Evolutionary conservation across 2,888 invertebrate species (phyloP).

Genomic region (Blomia tropicalis): DNA sequence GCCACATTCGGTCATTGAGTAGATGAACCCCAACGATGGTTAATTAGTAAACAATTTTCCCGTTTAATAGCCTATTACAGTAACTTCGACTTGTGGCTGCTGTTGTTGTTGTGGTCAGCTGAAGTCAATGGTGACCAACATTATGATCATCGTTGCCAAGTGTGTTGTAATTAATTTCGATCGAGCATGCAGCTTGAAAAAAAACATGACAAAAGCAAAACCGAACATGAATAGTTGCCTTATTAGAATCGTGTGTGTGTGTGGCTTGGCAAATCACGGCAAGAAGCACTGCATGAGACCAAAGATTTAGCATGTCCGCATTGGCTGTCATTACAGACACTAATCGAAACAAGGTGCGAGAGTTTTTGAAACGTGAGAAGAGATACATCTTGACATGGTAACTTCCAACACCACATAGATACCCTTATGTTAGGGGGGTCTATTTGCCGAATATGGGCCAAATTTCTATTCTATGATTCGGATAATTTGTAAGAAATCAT

Average conservation of each 20-base stretch:
- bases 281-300: conserved; percentile 7
- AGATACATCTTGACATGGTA: conserved; percentile 11
- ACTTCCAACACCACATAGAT: too few relatives aligned
- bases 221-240: not conserved
- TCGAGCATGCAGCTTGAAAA: not conserved
- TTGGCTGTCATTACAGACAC: conserved; percentile 10
- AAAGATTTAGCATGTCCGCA: too few relatives aligned
- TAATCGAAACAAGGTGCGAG: conserved; percentile 13
- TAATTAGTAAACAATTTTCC: conserved; percentile 5
- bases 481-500: too few relatives aligned
- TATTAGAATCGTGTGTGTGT: conserved; percentile 9
- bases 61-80: not conserved
- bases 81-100: too few relatives aligned
- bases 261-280: not conserved
- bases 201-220: not conserved
- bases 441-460: too few relatives aligned
- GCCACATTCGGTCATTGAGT: not conserved
- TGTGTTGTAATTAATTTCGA: conserved; percentile 4
- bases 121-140: too few relatives aligned
- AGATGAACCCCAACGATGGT: not conserved
- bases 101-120: too few relatives aligned
- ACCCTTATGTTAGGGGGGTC: too few relatives aligned
- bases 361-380: conserved; percentile 9
- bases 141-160: too few relatives aligned
- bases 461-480: too few relatives aligned